These are phyloP conservation scores for Laterallus jamaicensis DNA, from an alignment of 2,113 vertebrate genomes.

Conservation along the genomic window DNA sequence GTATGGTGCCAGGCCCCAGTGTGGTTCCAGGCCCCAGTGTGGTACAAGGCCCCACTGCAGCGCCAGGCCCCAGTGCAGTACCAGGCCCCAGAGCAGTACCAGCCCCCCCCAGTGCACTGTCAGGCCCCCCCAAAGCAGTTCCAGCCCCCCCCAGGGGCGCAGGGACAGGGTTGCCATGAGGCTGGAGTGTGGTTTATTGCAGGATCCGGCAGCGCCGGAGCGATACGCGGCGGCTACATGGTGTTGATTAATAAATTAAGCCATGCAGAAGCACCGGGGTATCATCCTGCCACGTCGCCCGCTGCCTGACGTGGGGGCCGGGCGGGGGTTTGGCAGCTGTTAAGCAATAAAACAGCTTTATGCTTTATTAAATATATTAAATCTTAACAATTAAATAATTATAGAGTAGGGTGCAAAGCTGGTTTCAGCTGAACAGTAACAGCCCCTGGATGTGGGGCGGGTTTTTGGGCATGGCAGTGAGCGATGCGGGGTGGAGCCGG, in stretches of 20 bases:
- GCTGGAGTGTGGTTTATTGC: not conserved
- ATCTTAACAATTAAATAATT: conserved; percentile 62
- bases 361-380: conserved; percentile 66
- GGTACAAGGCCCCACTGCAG: too few species aligned
- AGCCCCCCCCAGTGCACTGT: not conserved
- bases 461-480: not conserved
- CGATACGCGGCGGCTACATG: not conserved
- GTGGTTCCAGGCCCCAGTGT: too few species aligned
- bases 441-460: not conserved
- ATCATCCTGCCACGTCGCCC: not conserved
- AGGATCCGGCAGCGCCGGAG: accelerated
- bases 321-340: not conserved
- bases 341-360: not conserved
- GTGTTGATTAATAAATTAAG: not conserved
- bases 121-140: not conserved
- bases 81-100: not conserved
- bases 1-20: not conserved
- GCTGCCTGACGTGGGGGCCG: not conserved
- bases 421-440: not conserved
- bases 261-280: accelerated
- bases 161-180: not conserved
- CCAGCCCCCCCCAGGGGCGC: accelerated
- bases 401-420: not conserved
- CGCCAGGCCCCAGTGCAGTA: too few species aligned
- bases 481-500: accelerated